phyloP scores from a whole-genome alignment of 2,888 invertebrate genomes.

The Beris morrisii region DNA sequence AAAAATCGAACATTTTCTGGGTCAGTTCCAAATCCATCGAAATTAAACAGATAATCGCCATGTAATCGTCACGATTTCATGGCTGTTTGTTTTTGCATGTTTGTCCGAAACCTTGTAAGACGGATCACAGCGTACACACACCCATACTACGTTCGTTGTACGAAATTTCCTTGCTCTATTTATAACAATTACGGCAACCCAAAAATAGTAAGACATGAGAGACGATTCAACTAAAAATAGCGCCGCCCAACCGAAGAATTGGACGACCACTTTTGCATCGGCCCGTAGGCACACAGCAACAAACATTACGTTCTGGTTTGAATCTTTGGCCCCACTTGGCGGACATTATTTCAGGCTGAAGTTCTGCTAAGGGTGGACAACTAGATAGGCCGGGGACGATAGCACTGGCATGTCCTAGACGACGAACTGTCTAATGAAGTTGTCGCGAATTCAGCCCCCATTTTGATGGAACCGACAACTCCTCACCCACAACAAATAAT shows the following conservation, averaged over 20 bases:
- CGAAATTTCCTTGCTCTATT: neutral
- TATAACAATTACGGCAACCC: neutral
- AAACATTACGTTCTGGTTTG: neutral
- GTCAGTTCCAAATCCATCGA: neutral
- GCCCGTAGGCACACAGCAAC: neutral
- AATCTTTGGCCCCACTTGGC: too few species aligned
- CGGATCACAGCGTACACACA: too few species aligned
- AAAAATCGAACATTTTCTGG: constrained; percentile 6
- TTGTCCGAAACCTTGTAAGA: neutral
- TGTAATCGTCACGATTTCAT: neutral
- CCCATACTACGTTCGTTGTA: neutral
- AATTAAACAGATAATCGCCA: neutral
- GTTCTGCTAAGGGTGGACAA: too few species aligned
- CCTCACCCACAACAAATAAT: too few species aligned
- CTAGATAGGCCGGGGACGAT: too few species aligned
- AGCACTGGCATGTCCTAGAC: too few species aligned
- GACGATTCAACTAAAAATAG: constrained; percentile 10
- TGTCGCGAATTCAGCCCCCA: too few species aligned
- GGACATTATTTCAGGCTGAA: too few species aligned
- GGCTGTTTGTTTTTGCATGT: neutral
- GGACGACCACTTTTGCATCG: neutral
- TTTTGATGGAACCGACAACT: too few species aligned
- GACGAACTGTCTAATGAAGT: too few species aligned
- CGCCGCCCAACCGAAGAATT: neutral
- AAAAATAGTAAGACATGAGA: constrained; percentile 9